phyloP scores from a whole-genome alignment of 2,888 invertebrate genomes.

The Sycophila texana region DNA sequence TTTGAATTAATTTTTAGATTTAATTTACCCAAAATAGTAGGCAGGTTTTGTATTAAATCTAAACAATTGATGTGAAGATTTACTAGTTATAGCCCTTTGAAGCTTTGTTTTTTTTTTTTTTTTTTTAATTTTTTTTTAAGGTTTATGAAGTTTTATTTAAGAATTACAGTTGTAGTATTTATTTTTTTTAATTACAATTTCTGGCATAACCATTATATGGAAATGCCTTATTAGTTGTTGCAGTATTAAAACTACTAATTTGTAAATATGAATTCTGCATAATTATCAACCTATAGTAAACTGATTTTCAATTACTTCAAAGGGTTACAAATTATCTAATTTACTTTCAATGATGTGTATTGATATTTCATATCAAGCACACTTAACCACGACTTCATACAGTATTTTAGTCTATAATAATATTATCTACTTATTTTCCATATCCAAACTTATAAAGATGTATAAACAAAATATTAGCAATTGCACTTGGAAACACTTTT shows the following conservation, averaged over 20 bases:
- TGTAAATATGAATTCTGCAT: too few species aligned
- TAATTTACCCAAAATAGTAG: conserved; percentile 14
- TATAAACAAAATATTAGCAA: neutral
- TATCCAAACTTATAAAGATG: too few species aligned
- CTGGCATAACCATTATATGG: neutral
- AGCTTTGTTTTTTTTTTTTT: conserved; percentile 4
- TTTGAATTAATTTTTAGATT: too few species aligned
- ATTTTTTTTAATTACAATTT: neutral
- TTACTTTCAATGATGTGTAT: too few species aligned
- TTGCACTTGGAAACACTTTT: conserved; percentile 17
- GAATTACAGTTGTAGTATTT: neutral
- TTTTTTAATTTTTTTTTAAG: neutral
- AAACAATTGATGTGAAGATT: neutral
- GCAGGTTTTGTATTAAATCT: conserved; percentile 26
- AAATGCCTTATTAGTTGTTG: neutral
- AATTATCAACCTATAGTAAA: too few species aligned
- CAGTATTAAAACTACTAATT: too few species aligned
- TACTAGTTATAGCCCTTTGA: conserved; percentile 28
- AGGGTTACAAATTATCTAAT: conserved; percentile 22
- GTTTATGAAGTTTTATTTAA: neutral
- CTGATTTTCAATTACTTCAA: conserved; percentile 16
- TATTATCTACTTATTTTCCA: too few species aligned
- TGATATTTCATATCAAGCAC: too few species aligned
- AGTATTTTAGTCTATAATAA: too few species aligned
- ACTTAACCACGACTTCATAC: too few species aligned